Evolutionary conservation across 2,113 vertebrate species (phyloP).

Genomic region (Grammomys dolichurus): DNA sequence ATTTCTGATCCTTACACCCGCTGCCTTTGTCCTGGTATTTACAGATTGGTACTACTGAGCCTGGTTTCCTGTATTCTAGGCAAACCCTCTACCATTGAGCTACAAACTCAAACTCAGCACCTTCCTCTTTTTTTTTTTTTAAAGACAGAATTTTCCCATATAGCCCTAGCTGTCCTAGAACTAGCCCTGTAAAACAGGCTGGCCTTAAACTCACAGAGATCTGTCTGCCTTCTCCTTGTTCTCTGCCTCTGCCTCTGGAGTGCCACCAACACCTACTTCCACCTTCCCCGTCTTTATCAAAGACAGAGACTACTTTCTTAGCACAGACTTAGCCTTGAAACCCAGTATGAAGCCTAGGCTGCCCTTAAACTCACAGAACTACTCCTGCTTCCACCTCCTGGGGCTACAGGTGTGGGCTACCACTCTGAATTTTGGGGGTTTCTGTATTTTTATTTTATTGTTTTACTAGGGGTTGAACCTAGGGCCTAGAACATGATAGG

Average conservation of each 20-base stretch:
- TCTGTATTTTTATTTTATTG: not conserved
- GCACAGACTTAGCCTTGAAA: not conserved
- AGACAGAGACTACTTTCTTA: not conserved
- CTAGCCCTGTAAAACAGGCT: too few relatives aligned
- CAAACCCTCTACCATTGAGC: not conserved
- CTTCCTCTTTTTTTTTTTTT: too few relatives aligned
- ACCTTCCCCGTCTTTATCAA: not conserved
- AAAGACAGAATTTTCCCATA: too few relatives aligned
- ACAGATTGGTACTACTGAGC: not conserved
- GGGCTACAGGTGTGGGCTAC: not conserved
- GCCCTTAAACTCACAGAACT: not conserved
- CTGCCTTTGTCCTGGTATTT: not conserved
- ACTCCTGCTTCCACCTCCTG: not conserved
- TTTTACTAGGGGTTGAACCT: not conserved
- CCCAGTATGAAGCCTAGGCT: not conserved
- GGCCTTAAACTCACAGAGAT: too few relatives aligned
- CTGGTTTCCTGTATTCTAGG: not conserved
- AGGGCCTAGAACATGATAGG: not conserved
- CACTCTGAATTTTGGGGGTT: not conserved
- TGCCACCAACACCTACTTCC: too few relatives aligned
- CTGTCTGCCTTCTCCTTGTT: too few relatives aligned
- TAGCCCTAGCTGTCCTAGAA: too few relatives aligned
- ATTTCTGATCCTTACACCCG: not conserved
- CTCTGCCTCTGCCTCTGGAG: too few relatives aligned
- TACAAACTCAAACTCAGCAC: not conserved